Percentiles rank a stretch among this genome's conserved stretches.
Evolutionary conservation across 2,113 vertebrate genomes (phyloP).

Genomic region (Elachura formosa): DNA sequence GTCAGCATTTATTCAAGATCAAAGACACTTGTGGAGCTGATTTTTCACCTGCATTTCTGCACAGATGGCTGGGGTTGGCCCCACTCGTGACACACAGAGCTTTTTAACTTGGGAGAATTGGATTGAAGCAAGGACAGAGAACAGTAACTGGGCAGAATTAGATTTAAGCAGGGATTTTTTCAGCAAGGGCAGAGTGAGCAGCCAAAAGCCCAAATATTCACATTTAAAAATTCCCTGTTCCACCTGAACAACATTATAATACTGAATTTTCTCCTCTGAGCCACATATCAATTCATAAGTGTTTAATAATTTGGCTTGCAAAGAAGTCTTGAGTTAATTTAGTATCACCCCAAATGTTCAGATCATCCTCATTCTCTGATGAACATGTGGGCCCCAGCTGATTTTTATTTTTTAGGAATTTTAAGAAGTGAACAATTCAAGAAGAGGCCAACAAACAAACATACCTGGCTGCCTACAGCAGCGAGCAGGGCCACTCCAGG

Average conservation of each 20-base stretch:
- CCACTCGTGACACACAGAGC: neutral
- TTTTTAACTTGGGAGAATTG: neutral
- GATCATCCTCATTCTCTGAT: neutral
- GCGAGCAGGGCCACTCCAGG: neutral
- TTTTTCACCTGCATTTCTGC: neutral
- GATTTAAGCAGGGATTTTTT: neutral
- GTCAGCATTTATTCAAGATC: neutral
- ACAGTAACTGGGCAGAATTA: neutral
- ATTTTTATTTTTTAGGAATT: neutral
- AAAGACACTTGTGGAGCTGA: neutral
- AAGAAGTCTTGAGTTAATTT: neutral
- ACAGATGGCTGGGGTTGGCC: neutral
- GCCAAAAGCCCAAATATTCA: neutral
- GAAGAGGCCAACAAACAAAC: neutral
- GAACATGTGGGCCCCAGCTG: neutral
- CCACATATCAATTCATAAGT: neutral
- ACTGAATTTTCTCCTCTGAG: neutral
- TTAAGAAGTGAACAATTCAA: neutral
- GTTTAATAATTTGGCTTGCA: neutral
- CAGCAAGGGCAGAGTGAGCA: neutral
- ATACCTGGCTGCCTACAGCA: constrained; percentile 36
- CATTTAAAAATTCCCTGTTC: neutral
- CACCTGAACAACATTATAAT: neutral
- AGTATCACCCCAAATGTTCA: neutral
- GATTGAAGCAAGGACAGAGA: neutral